Evolutionary conservation across 2,888 invertebrate genomes (phyloP), one percentile per base, ranked within the genome.

Genomic region (Chromoteleia sp.): DNA sequence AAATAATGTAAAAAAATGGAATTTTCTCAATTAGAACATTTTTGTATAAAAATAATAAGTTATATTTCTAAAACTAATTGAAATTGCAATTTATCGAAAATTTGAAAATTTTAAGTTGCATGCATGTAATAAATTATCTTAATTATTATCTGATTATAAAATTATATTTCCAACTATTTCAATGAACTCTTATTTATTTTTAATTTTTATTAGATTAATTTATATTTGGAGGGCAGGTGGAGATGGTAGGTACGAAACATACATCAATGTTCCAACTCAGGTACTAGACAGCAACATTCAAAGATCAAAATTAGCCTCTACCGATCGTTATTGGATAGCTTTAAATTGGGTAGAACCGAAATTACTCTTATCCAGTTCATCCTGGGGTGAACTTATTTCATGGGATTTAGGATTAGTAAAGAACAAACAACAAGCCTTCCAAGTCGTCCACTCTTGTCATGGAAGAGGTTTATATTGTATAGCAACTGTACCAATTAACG

Each of bases 211-310:
- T 87, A 94, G 95, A 33, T 92, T 92, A 56, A 91, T 95, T 54
- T 93, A 93, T 82, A 93, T 96, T 74, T 95, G 95, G 95, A 93
- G 94, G 41, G 94, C 95, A 76, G 92, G 94, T 14, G 94, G 94
- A 6, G 95, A 95, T 88, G 94, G 94, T 5, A 88, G 93, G 81
- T 91, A 92, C 84, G 92, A 93, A 86, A 87, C 88, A 6, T 89
- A 90, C 58, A 83, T 93, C 10, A 75, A 78, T 8, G 50, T 92
- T 6, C 89, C 91, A 3, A 65, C 0, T 6, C n/a, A 29, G 17
- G 87, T 88, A 1, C 52, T 88, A 65, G 87, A 89, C 85, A 92
- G 77, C 85, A 93, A 25, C 88, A 90, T 65, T 88, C 88, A 89
- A 52, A 87, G 84, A 84, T 80, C 76, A 29, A 91, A 89, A 85